Conservation (phyloP, 30 jellyfish, hydroid and myxozoan genomes). For the Sanderia malayensis region DNA sequence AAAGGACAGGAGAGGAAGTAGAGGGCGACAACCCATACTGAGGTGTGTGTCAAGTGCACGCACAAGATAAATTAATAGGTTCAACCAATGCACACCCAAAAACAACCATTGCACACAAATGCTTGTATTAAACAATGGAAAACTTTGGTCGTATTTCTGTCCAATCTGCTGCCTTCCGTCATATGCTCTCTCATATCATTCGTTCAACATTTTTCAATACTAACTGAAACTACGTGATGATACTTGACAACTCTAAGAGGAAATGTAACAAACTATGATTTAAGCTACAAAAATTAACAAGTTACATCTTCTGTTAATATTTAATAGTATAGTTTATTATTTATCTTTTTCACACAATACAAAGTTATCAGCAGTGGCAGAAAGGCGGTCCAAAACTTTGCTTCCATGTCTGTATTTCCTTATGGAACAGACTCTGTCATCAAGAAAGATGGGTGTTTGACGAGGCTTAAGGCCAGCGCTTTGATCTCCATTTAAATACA, state of each 20-base stretch:
- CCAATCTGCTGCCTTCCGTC: too few species aligned
- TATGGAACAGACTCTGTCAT: not conserved
- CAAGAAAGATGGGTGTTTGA: constrained; percentile 14
- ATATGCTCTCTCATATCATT: too few species aligned
- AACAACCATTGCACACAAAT: not conserved
- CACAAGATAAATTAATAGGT: not conserved
- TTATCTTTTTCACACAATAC: constrained; percentile 8
- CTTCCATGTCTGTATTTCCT: not conserved
- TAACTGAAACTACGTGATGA: too few species aligned
- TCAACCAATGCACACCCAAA: not conserved
- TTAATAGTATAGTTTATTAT: too few species aligned
- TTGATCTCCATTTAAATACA: constrained; percentile 20
- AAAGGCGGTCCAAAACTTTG: constrained; percentile 16
- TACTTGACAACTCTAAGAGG: too few species aligned
- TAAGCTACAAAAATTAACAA: too few species aligned
- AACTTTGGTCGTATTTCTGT: too few species aligned
- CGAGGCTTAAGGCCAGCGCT: constrained; percentile 11
- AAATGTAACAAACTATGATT: too few species aligned
- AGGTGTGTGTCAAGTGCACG: constrained; percentile 7
- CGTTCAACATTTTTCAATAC: too few species aligned
- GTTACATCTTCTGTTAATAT: too few species aligned
- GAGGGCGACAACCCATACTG: constrained; percentile 11
- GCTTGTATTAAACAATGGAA: not conserved
- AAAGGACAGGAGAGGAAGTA: too few species aligned
- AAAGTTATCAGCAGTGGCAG: constrained; percentile 2